Conservation (phyloP, 2,888 invertebrate species). For the Chelonus formosanus region DNA sequence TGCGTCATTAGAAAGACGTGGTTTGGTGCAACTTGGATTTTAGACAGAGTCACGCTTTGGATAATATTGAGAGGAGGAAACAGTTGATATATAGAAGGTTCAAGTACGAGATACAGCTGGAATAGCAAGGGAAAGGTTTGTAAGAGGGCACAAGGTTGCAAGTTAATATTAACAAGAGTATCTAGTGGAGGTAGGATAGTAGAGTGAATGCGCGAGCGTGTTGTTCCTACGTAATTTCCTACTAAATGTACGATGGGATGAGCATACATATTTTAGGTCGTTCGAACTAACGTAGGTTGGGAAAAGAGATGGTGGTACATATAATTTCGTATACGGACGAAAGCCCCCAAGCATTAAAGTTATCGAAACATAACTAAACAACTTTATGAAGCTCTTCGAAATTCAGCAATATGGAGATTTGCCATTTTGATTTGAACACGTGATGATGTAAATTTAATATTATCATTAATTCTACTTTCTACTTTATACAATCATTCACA, state of each 20-base stretch:
- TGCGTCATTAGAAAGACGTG: neutral
- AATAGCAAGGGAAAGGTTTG: neutral
- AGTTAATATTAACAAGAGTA: constrained; percentile 59
- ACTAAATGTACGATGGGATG: constrained; percentile 55
- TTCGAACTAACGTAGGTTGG: neutral
- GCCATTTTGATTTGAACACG: neutral
- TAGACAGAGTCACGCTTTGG: neutral
- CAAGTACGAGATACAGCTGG: neutral
- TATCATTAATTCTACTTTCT: too few relatives aligned
- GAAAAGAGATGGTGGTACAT: constrained; percentile 1
- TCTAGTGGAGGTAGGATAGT: neutral
- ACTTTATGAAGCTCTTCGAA: neutral
- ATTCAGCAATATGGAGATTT: constrained; percentile 5
- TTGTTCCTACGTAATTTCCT: constrained; percentile 59
- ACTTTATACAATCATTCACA: too few relatives aligned
- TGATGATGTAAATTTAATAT: neutral
- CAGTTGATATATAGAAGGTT: too few relatives aligned
- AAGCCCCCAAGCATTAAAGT: constrained; percentile 2
- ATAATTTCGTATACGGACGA: constrained; percentile 8
- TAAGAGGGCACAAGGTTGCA: constrained; percentile 5
- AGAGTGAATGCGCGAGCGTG: constrained; percentile 45
- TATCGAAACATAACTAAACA: constrained; percentile 11
- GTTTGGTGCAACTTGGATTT: constrained; percentile 1
- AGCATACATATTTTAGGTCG: constrained; percentile 57
- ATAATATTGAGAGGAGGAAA: neutral